These are phyloP conservation scores for Peromyscus melanophrys DNA, from an alignment of 2,797 vertebrate genomes.

Conservation along the genomic window DNA sequence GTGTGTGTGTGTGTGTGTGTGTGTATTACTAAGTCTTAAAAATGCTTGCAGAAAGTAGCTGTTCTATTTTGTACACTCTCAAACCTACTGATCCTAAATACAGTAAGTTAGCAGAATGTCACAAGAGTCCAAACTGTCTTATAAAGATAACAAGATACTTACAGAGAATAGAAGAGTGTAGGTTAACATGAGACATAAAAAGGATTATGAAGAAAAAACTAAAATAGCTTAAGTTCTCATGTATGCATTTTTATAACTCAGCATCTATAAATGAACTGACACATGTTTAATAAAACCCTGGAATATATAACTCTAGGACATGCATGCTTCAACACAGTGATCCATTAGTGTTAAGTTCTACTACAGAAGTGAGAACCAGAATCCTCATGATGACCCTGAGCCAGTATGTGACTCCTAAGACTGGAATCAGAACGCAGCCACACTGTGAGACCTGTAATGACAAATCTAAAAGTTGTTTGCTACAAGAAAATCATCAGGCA, in stretches of 20 bases:
- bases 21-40: conserved; percentile 23
- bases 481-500: conserved; percentile 76
- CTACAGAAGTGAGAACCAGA: conserved; percentile 80
- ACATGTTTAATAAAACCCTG: conserved; percentile 48
- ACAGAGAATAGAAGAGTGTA: conserved; percentile 69
- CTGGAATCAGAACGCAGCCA: conserved; percentile 83
- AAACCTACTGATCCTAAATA: conserved; percentile 82
- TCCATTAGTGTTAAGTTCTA: conserved; percentile 79
- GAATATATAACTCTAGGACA: background rate
- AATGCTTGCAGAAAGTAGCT: conserved; percentile 86
- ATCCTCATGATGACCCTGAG: conserved; percentile 81
- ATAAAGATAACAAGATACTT: conserved; percentile 79
- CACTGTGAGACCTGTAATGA: conserved; percentile 74
- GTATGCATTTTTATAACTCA: conserved; percentile 62
- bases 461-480: conserved; percentile 83
- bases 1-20: too few species aligned
- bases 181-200: conserved; percentile 66
- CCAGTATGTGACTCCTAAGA: conserved; percentile 84
- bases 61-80: conserved; percentile 81
- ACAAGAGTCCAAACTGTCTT: conserved; percentile 76
- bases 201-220: conserved; percentile 57
- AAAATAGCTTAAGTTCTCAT: conserved; percentile 44
- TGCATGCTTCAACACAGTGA: conserved; percentile 83
- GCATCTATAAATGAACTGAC: conserved; percentile 82
- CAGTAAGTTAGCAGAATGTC: conserved; percentile 77